phyloP scores from a whole-genome alignment of 2,797 vertebrate genomes.

The Danio albolineatus region DNA sequence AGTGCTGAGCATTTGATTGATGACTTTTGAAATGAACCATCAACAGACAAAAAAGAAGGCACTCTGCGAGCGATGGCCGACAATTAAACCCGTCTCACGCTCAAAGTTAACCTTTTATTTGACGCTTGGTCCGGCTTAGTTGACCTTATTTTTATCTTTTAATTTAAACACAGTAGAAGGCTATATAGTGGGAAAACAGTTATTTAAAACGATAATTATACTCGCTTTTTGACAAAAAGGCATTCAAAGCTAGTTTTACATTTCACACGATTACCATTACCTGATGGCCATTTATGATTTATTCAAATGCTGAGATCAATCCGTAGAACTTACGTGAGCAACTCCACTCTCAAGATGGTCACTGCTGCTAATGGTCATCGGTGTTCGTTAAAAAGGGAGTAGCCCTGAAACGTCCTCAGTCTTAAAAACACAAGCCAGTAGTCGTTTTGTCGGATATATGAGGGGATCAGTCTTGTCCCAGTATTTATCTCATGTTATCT shows the following conservation, averaged over 20 bases:
- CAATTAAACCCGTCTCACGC: slow-evolving; percentile 98
- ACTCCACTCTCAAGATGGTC: slow-evolving; percentile 88
- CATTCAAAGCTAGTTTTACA: too few relatives aligned
- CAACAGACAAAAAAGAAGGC: slow-evolving; percentile 95
- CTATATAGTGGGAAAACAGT: slow-evolving; percentile 43
- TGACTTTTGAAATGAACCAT: slow-evolving; percentile 97
- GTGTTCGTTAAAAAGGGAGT: slow-evolving; percentile 71
- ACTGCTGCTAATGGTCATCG: slow-evolving; percentile 95
- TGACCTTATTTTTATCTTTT: slow-evolving; percentile 74
- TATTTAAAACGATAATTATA: slow-evolving; percentile 81
- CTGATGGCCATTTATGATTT: slow-evolving; percentile 98
- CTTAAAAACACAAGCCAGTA: slow-evolving; percentile 36
- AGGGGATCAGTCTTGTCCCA: slow-evolving; percentile 89
- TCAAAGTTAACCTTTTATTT: slow-evolving; percentile 76
- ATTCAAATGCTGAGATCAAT: slow-evolving; percentile 98
- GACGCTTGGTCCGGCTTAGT: too few relatives aligned
- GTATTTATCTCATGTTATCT: slow-evolving; percentile 86
- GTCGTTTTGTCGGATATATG: slow-evolving; percentile 69
- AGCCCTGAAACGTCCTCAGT: neutral
- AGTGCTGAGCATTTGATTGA: slow-evolving; percentile 97
- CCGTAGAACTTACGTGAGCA: slow-evolving; percentile 88
- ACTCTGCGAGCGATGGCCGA: slow-evolving; percentile 97
- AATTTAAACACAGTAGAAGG: slow-evolving; percentile 85
- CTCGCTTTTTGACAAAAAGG: too few relatives aligned
- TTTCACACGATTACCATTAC: slow-evolving; percentile 93